Conservation (phyloP, 1,140 invertebrate species). For the Lanistes nyassanus region DNA sequence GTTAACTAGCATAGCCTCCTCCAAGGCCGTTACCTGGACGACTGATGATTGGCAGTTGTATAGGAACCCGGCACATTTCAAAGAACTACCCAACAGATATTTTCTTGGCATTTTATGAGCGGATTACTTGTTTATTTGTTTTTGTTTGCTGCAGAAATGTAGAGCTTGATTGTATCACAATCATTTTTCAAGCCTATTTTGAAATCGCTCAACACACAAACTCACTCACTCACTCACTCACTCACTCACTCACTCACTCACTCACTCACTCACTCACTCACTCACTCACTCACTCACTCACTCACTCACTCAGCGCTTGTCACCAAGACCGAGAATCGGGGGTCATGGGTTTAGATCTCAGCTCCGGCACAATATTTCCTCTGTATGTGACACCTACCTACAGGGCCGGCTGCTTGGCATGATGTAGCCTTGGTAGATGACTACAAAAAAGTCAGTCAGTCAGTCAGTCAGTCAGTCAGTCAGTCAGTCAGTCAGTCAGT, state of each 20-base stretch:
- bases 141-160: too few relatives aligned
- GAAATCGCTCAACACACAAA: not conserved
- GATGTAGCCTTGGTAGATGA: too few relatives aligned
- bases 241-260: not conserved
- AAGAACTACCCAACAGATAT: not conserved
- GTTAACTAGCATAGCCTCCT: not conserved
- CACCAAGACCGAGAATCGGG: too few relatives aligned
- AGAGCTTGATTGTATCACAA: too few relatives aligned
- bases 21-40: not conserved
- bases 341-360: too few relatives aligned
- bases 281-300: slow-evolving; percentile 1
- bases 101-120: too few relatives aligned
- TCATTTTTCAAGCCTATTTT: not conserved
- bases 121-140: too few relatives aligned
- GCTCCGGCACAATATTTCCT: too few relatives aligned
- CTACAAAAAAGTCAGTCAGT: not conserved
- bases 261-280: not conserved
- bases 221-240: not conserved
- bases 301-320: too few relatives aligned
- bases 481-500: slow-evolving; percentile 1
- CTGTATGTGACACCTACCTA: too few relatives aligned
- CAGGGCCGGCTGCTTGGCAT: too few relatives aligned
- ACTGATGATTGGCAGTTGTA: not conserved
- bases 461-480: slow-evolving; percentile 1
- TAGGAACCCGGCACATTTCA: not conserved